Evolutionary conservation across 1,140 invertebrate species (phyloP).

Genomic region (Globodera ellingtonae): DNA sequence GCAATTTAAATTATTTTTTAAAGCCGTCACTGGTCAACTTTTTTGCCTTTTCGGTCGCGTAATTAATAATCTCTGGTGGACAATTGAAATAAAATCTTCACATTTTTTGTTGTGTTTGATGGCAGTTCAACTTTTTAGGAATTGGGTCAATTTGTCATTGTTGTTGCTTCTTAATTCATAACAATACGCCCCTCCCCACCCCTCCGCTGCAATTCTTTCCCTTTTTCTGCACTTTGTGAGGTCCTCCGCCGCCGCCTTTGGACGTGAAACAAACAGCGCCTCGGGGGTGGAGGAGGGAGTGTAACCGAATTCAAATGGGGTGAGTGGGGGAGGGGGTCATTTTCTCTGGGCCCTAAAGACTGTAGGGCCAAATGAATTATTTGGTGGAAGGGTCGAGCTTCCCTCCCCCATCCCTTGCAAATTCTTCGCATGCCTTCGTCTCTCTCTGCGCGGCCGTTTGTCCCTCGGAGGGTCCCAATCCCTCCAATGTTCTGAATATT

Average conservation of each 20-base stretch:
- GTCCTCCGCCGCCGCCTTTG: neutral
- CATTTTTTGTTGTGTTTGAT: too few species aligned
- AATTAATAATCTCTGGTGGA: too few species aligned
- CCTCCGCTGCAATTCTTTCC: too few species aligned
- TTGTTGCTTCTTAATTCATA: neutral
- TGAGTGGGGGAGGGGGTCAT: neutral
- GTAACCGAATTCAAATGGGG: slow-evolving; percentile 1
- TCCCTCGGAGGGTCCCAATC: neutral
- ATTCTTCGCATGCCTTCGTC: neutral
- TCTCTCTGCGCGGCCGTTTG: neutral
- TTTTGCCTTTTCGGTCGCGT: too few species aligned
- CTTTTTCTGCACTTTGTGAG: too few species aligned
- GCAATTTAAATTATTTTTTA: too few species aligned
- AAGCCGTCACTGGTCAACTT: too few species aligned
- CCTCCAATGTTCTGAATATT: neutral
- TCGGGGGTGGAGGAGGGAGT: neutral
- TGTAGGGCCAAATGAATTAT: neutral
- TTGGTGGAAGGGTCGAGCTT: neutral
- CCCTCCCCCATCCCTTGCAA: neutral
- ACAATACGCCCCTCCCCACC: neutral
- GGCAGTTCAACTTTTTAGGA: too few species aligned
- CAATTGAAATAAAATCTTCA: too few species aligned
- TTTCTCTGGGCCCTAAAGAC: neutral
- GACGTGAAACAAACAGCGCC: neutral
- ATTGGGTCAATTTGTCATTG: neutral